A percentile compares a stretch with the other conserved stretches of the same genome.
These are phyloP conservation scores for Onychostruthus taczanowskii DNA, from an alignment of 2,113 vertebrate genomes.

Conservation along the genomic window DNA sequence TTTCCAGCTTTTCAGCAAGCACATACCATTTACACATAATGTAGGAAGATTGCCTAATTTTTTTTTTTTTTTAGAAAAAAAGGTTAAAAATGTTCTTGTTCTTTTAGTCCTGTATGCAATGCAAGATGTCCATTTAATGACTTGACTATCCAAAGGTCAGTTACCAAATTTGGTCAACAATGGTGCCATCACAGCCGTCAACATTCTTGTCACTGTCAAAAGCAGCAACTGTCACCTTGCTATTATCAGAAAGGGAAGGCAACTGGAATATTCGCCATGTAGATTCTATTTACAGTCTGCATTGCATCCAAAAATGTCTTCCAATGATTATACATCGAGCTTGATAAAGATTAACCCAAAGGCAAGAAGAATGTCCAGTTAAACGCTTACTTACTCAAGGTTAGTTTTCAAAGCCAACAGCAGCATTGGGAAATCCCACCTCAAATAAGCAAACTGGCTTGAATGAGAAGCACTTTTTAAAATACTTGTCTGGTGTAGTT, in stretches of 20 bases:
- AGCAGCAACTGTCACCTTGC: conserved; percentile 88
- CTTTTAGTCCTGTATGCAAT: conserved; percentile 47
- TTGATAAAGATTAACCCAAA: conserved; percentile 59
- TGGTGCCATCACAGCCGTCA: conserved; percentile 79
- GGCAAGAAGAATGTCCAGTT: conserved; percentile 47
- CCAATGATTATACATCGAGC: conserved; percentile 52
- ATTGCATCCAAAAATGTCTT: conserved; percentile 65
- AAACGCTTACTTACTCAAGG: conserved; percentile 57
- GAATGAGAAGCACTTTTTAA: conserved; percentile 18
- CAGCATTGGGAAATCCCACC: conserved; percentile 39
- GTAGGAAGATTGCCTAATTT: neutral
- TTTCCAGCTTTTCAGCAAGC: conserved; percentile 45
- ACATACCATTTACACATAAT: neutral
- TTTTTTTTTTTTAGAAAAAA: neutral
- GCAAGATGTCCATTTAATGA: conserved; percentile 66
- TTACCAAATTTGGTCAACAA: conserved; percentile 91
- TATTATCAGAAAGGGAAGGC: conserved; percentile 83
- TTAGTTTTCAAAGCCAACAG: conserved; percentile 45
- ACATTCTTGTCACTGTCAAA: conserved; percentile 83
- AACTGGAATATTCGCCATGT: conserved; percentile 75
- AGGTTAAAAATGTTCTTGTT: neutral
- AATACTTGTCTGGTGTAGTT: neutral
- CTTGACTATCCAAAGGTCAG: conserved; percentile 78
- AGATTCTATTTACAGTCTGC: conserved; percentile 76
- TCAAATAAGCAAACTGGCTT: neutral